Base-by-base conservation (phyloP, 2,113 vertebrate genomes). In the Stercorarius parasiticus region DNA sequence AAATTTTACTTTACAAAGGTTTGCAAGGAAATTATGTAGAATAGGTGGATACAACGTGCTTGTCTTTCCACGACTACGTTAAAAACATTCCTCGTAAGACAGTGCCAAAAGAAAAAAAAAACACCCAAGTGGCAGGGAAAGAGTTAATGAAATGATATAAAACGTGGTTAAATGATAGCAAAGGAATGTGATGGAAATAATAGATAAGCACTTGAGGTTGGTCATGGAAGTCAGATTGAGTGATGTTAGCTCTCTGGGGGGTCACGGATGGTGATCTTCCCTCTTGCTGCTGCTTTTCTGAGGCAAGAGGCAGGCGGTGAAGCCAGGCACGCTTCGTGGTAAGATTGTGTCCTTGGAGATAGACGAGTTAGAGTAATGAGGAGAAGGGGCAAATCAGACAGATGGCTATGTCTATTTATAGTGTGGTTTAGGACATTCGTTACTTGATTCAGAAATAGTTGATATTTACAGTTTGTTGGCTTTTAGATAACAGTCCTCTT, bases 371-470 rank as follows among this genome's bases (percentile, higher is more conserved):
- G 77, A 94, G 92, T 86, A 88, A 76, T 25, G 65, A 91, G 95
- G 94, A 96, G 95, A 97, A 92, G 95, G 94, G 96, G 94, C 78
- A 94, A 82, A 73, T 85, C 84, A 55, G 71, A 84, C 95, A 95
- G 91, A 96, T 95, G 94, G 89, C 94, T 58, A n/a, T 74, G 65
- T 42, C 89, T 97, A 96, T 96, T 97, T 95, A 87, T 97, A 95
- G 92, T n/a, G 26, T 85, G 53, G 64, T 96, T 95, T 94, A 88
- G 91, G 94, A 91, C 87, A 49, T 65, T 91, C 11, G 53, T 94
- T 92, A 78, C 82, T 91, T 70, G 81, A 82, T 77, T 95, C 95
- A 95, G 73, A 97, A 94, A 87, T 79, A 93, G 89, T 94, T 95
- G 91, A 76, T 97, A 94, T 95, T 95, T 97, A 91, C 91, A 83